These are phyloP conservation scores for Nestor notabilis DNA, from an alignment of 2,113 vertebrate genomes.

Conservation along the genomic window DNA sequence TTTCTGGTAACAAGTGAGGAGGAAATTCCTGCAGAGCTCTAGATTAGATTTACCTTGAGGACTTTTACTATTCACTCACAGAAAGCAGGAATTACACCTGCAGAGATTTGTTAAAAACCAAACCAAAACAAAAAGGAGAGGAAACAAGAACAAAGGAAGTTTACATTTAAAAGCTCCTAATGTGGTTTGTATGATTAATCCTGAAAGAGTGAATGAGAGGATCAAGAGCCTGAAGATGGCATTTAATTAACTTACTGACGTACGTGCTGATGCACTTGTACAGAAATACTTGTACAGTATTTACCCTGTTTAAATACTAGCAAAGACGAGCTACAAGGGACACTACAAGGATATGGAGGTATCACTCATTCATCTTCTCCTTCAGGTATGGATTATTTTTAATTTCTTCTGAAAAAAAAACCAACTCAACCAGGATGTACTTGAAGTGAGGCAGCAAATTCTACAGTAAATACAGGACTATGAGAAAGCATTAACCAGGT, in stretches of 20 bases:
- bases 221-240: slow-evolving; percentile 10
- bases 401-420: not conserved
- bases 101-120: not conserved
- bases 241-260: slow-evolving; percentile 38
- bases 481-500: not conserved
- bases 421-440: not conserved
- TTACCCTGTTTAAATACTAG: not conserved
- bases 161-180: not conserved
- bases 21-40: not conserved
- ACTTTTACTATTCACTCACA: not conserved
- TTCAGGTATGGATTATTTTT: not conserved
- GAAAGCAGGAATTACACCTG: not conserved
- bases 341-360: not conserved
- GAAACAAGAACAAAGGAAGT: not conserved
- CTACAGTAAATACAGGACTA: no score
- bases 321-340: not conserved
- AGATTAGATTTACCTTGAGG: not conserved
- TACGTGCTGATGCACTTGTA: not conserved
- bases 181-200: not conserved
- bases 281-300: not conserved
- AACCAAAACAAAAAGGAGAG: not conserved
- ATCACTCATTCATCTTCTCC: not conserved
- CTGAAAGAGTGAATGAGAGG: not conserved
- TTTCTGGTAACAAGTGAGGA: not conserved
- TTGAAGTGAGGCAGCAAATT: not conserved